A percentile compares a stretch with the other conserved stretches of the same genome.
phyloP scores from a whole-genome alignment of 2,113 vertebrate species.

The Tapirus terrestris region DNA sequence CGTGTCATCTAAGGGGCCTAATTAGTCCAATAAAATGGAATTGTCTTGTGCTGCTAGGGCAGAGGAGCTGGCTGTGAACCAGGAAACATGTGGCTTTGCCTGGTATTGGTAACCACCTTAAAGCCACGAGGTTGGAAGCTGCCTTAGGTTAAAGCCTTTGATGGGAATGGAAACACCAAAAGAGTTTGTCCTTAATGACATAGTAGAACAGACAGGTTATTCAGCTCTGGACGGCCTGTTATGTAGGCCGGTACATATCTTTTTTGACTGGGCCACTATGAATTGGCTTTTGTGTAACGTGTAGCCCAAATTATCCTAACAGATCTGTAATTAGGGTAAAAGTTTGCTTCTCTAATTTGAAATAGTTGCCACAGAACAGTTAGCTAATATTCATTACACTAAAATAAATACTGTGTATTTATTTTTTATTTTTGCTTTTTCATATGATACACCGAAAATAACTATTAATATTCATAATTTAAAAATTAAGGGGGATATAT shows the following conservation, averaged over 20 bases:
- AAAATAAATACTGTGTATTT: background rate
- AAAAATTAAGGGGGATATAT: background rate
- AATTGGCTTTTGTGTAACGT: background rate
- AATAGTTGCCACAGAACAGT: background rate
- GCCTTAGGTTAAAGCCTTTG: background rate
- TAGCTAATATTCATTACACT: background rate
- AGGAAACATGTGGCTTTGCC: background rate
- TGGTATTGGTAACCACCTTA: background rate
- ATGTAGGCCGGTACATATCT: no score
- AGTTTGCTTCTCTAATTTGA: background rate
- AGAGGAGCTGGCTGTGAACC: background rate
- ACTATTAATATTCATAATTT: constrained; percentile 19
- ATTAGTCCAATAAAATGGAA: background rate
- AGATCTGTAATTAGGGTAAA: background rate
- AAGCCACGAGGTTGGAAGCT: background rate
- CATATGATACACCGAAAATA: background rate
- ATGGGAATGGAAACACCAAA: background rate
- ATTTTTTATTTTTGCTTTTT: background rate
- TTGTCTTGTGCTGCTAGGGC: background rate
- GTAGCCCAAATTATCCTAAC: background rate
- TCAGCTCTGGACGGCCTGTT: background rate
- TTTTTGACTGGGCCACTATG: background rate
- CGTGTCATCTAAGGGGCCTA: background rate
- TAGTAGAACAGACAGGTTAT: background rate
- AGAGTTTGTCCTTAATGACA: background rate